A percentile compares a stretch with the other conserved stretches of the same genome.
Conservation (phyloP, 2,113 vertebrate genomes). For the Phylloscopus whistleri region DNA sequence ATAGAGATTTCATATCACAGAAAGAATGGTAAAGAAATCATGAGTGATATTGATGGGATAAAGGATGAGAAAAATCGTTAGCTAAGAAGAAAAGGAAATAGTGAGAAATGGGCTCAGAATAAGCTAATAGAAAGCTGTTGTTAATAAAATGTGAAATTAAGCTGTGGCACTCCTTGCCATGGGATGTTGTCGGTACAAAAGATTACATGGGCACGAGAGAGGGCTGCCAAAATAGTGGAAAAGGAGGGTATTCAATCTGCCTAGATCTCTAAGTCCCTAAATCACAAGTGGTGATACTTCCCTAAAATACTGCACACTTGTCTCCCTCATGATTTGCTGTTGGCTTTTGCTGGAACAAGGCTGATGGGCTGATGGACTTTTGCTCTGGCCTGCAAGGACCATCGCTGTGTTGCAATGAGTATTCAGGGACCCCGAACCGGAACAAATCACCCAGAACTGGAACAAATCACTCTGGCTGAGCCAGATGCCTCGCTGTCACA, state of each 20-base stretch:
- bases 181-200: not conserved
- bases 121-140: not conserved
- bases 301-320: accelerated
- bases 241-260: not conserved
- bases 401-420: not conserved
- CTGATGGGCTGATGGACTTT: not conserved
- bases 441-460: not conserved
- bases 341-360: not conserved
- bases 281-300: not conserved
- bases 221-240: not conserved
- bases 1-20: not conserved
- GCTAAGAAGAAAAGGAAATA: not conserved
- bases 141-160: not conserved
- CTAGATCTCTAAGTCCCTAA: not conserved
- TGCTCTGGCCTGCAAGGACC: not conserved
- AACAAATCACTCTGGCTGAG: not conserved
- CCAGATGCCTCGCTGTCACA: not conserved
- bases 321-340: not conserved
- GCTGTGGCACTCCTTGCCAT: not conserved
- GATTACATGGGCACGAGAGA: not conserved
- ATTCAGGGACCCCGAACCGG: not conserved
- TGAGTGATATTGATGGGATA: not conserved
- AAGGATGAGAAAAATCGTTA: not conserved
- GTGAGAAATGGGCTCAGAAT: not conserved
- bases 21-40: not conserved